Evolutionary conservation across 1,140 invertebrate genomes (phyloP).

Genomic region (Araneus ventricosus): DNA sequence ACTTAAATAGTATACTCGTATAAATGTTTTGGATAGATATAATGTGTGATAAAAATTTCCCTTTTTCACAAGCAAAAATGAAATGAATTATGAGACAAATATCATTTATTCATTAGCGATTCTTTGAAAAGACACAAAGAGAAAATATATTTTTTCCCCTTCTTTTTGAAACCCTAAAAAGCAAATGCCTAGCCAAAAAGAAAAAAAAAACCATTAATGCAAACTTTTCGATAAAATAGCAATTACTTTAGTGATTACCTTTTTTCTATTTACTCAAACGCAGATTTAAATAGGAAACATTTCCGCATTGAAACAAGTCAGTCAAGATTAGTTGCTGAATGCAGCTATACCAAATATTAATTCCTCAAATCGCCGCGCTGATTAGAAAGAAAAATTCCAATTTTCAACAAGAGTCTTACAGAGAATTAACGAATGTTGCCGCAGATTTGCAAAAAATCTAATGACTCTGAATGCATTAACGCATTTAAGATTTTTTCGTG

Average conservation of each 20-base stretch:
- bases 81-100: too few relatives aligned
- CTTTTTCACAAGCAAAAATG: too few relatives aligned
- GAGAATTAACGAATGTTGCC: not conserved
- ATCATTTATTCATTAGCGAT: too few relatives aligned
- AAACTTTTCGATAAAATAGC: slow-evolving; percentile 14
- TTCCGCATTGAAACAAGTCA: not conserved
- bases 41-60: too few relatives aligned
- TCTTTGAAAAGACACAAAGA: not conserved
- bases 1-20: too few relatives aligned
- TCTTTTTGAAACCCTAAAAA: not conserved
- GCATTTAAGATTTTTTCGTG: not conserved
- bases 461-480: not conserved
- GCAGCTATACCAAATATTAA: not conserved
- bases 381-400: not conserved
- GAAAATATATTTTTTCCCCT: not conserved
- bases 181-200: not conserved
- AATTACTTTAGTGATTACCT: slow-evolving; percentile 10
- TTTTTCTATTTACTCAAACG: not conserved
- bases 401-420: not conserved
- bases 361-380: not conserved
- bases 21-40: too few relatives aligned
- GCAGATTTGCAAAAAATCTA: not conserved
- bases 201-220: not conserved
- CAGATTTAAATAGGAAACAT: not conserved
- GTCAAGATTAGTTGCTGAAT: not conserved